Conservation (phyloP, 2,113 vertebrate species). For the Neomonachus schauinslandi region DNA sequence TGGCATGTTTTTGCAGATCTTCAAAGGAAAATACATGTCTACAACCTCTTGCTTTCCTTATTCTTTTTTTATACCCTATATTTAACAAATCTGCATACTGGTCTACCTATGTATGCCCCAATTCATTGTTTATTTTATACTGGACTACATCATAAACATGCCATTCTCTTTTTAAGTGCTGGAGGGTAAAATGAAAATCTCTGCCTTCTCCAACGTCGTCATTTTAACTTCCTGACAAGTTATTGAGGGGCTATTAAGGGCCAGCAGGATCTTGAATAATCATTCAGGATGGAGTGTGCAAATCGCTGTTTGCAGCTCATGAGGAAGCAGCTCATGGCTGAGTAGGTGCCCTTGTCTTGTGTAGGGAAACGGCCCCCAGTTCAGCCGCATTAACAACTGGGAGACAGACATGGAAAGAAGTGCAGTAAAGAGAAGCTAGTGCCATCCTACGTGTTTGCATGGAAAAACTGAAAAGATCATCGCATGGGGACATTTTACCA, state of each 20-base stretch:
- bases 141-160: not conserved
- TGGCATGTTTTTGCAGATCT: not conserved
- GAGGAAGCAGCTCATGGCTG: accelerated
- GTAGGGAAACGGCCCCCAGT: too few species aligned
- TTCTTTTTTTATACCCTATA: not conserved
- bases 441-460: accelerated
- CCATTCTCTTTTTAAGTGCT: too few species aligned
- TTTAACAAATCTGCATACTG: not conserved
- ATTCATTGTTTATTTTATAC: accelerated
- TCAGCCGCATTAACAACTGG: accelerated
- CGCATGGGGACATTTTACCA: not conserved
- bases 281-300: too few species aligned
- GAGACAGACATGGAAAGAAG: not conserved
- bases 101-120: accelerated
- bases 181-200: not conserved
- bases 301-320: accelerated
- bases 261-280: too few species aligned
- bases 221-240: accelerated
- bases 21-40: not conserved
- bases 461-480: not conserved
- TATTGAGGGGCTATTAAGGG: not conserved
- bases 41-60: not conserved
- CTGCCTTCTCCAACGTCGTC: not conserved
- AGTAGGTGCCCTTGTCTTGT: too few species aligned
- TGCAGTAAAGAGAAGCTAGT: accelerated